phyloP scores from a whole-genome alignment of 2,113 vertebrate species.

The Cyphomyrus discorhynchus region DNA sequence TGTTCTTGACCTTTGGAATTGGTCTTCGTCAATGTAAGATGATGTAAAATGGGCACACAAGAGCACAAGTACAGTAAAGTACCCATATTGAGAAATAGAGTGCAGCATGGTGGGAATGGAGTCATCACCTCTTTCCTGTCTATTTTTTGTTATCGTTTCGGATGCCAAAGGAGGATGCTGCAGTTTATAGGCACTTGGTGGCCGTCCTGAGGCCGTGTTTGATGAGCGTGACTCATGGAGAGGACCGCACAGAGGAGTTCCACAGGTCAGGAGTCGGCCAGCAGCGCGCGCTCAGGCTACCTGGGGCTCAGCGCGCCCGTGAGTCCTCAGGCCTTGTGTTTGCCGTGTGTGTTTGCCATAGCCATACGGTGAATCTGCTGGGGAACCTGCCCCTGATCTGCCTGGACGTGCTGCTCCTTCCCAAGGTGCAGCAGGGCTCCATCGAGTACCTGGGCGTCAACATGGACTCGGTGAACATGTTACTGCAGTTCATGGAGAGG shows the following conservation, averaged over 20 bases:
- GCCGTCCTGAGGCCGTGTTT: slow-evolving; percentile 82
- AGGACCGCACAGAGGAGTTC: slow-evolving; percentile 81
- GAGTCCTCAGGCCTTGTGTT: background rate
- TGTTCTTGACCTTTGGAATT: background rate
- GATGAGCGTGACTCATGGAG: slow-evolving; percentile 70
- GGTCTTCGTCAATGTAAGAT: background rate
- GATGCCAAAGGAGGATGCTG: slow-evolving; percentile 72
- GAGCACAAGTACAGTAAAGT: background rate
- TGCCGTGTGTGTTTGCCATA: slow-evolving; percentile 39
- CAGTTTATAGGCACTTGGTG: slow-evolving; percentile 72
- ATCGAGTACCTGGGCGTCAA: slow-evolving; percentile 84
- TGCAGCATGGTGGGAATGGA: background rate
- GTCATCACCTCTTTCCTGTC: background rate
- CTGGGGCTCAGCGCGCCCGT: background rate
- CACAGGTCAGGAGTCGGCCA: slow-evolving; percentile 63
- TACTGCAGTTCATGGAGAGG: slow-evolving; percentile 78
- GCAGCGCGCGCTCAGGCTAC: too few relatives aligned
- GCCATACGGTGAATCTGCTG: slow-evolving; percentile 78
- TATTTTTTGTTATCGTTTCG: background rate
- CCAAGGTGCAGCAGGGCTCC: slow-evolving; percentile 71
- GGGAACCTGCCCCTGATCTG: slow-evolving; percentile 81
- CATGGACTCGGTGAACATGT: slow-evolving; percentile 78
- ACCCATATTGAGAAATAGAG: background rate
- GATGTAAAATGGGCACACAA: background rate
- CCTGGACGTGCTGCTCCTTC: slow-evolving; percentile 75